Conservation (phyloP, 2,888 invertebrate genomes). For the Griposia aprilina region DNA sequence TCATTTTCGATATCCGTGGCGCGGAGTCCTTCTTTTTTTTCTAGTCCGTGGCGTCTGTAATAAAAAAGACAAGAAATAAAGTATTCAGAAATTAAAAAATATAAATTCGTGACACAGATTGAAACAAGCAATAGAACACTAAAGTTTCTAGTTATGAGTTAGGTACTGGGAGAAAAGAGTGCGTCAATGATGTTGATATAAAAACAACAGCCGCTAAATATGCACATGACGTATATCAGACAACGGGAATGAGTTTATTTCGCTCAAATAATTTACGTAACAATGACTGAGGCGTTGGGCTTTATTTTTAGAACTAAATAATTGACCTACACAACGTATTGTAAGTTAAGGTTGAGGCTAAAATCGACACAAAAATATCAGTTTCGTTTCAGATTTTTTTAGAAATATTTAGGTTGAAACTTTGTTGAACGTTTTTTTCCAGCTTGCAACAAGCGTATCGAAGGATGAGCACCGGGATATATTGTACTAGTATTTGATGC, state of each 20-base stretch:
- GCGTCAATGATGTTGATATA: slow-evolving; percentile 32
- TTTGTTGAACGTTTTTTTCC: background rate
- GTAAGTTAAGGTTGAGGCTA: slow-evolving; percentile 5
- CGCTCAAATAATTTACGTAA: slow-evolving; percentile 24
- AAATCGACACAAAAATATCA: background rate
- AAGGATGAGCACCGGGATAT: background rate
- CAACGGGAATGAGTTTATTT: slow-evolving; percentile 29
- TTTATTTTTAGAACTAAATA: slow-evolving; percentile 15
- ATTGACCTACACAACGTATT: background rate
- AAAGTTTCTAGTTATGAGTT: background rate
- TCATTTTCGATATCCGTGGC: too few species aligned
- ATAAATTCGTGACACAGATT: too few species aligned
- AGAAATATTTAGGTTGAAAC: background rate
- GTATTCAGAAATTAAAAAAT: too few species aligned
- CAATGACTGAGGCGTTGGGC: background rate
- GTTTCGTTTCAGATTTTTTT: too few species aligned
- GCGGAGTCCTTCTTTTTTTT: too few species aligned
- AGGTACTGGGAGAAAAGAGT: slow-evolving; percentile 6
- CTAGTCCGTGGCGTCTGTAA: too few species aligned
- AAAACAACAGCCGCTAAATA: slow-evolving; percentile 25
- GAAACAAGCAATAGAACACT: too few species aligned
- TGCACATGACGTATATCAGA: slow-evolving; percentile 37
- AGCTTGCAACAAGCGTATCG: background rate
- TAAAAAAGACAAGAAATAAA: too few species aligned
- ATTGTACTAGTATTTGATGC: too few species aligned